Percentiles rank a stretch among this genome's conserved stretches.
These are phyloP conservation scores for Plecturocebus donacophilus DNA, from an alignment of 2,113 vertebrate genomes.

Conservation along the genomic window DNA sequence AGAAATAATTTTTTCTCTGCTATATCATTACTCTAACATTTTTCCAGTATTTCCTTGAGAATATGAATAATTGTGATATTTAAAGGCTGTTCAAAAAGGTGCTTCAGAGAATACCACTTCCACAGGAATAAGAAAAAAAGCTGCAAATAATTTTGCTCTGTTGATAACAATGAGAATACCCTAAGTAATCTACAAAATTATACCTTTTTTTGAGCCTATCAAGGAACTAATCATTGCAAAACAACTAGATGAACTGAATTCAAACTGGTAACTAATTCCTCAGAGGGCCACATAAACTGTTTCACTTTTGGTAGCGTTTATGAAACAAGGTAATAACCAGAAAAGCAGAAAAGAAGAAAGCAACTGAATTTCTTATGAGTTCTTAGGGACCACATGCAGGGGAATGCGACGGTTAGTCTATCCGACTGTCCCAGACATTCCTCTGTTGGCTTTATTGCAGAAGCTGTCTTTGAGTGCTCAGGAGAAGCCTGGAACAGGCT, in stretches of 20 bases:
- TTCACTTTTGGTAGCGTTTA: too few relatives aligned
- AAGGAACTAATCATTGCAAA: not conserved
- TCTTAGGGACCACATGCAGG: not conserved
- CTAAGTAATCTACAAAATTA: not conserved
- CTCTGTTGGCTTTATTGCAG: too few relatives aligned
- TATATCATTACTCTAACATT: not conserved
- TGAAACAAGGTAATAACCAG: not conserved
- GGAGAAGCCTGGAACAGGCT: not conserved
- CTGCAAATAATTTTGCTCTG: not conserved
- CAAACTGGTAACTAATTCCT: not conserved
- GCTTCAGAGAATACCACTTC: not conserved
- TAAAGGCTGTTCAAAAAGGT: not conserved
- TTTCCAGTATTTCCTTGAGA: not conserved
- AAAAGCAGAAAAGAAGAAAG: not conserved
- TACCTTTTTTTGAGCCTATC: not conserved
- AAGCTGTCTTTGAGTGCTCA: not conserved
- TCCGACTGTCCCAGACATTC: not conserved
- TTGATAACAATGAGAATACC: not conserved
- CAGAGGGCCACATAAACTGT: not conserved
- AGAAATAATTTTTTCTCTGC: not conserved
- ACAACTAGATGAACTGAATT: not conserved
- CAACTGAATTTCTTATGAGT: not conserved
- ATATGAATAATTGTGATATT: not conserved
- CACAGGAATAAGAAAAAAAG: not conserved
- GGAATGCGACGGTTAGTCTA: not conserved